Evolutionary conservation across 2,888 invertebrate species (phyloP).

Genomic region (Cephus spinipes): DNA sequence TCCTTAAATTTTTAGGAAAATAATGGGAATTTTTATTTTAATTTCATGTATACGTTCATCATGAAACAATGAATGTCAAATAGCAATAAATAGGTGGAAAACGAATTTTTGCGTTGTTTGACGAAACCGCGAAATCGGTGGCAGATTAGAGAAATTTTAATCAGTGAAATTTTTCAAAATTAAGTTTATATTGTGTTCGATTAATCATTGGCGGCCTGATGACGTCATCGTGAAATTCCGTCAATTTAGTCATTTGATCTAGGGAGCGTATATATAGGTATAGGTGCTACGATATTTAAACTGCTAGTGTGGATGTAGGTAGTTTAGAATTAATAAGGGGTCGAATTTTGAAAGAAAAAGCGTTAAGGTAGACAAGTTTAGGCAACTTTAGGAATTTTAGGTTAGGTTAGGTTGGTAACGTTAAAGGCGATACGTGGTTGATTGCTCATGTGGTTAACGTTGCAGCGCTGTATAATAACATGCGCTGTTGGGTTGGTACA

Average conservation of each 20-base stretch:
- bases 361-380: no score
- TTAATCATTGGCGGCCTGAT: no score
- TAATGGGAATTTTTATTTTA: not conserved
- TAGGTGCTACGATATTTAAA: no score
- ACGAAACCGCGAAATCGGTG: not conserved
- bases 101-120: not conserved
- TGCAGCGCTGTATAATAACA: not conserved
- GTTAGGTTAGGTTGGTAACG: not conserved
- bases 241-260: no score
- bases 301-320: no score
- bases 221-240: no score
- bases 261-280: no score
- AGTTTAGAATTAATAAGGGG: no score
- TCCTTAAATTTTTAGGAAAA: not conserved
- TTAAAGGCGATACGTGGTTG: not conserved
- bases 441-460: not conserved
- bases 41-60: not conserved
- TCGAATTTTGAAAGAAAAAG: no score
- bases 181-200: no score
- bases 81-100: not conserved
- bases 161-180: not conserved
- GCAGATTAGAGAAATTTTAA: not conserved
- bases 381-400: no score
- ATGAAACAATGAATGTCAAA: not conserved
- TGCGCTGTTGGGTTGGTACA: not conserved